These are phyloP conservation scores for Netelia inedita DNA, from an alignment of 2,888 invertebrate species.

Conservation along the genomic window DNA sequence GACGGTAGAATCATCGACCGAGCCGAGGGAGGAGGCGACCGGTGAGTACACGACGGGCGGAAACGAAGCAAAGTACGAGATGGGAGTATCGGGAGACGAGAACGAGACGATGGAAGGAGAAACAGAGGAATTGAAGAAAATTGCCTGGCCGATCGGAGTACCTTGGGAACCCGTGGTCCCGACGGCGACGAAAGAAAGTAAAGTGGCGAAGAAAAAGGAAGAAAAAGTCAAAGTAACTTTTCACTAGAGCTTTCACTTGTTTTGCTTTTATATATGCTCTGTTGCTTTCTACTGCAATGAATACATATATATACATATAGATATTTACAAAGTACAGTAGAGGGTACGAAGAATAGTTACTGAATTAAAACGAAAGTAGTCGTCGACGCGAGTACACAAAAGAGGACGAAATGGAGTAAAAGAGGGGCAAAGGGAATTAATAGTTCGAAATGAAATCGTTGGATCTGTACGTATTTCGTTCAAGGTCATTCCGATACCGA, in stretches of 20 bases:
- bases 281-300: not conserved
- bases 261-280: conserved; percentile 15
- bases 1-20: conserved; percentile 17
- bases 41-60: conserved; percentile 32
- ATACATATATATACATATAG: conserved; percentile 13
- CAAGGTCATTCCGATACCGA: conserved; percentile 72
- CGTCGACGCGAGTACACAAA: conserved; percentile 5
- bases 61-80: conserved; percentile 22
- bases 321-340: not conserved
- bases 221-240: conserved; percentile 72
- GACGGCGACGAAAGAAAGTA: conserved; percentile 49
- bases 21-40: conserved; percentile 27
- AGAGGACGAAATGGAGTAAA: not conserved
- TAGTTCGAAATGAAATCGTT: conserved; percentile 4
- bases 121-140: conserved; percentile 63
- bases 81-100: conserved; percentile 37
- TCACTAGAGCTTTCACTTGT: conserved; percentile 54
- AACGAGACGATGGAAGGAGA: conserved; percentile 49
- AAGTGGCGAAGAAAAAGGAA: conserved; percentile 56
- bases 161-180: conserved; percentile 71
- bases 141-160: conserved; percentile 75
- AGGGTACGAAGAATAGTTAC: conserved; percentile 23
- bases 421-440: conserved; percentile 7
- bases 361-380: conserved; percentile 54
- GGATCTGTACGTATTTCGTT: not conserved